A percentile compares a stretch with the other conserved stretches of the same genome.
These are phyloP conservation scores for Deilephila elpenor DNA, from an alignment of 2,888 invertebrate species.

Conservation along the genomic window DNA sequence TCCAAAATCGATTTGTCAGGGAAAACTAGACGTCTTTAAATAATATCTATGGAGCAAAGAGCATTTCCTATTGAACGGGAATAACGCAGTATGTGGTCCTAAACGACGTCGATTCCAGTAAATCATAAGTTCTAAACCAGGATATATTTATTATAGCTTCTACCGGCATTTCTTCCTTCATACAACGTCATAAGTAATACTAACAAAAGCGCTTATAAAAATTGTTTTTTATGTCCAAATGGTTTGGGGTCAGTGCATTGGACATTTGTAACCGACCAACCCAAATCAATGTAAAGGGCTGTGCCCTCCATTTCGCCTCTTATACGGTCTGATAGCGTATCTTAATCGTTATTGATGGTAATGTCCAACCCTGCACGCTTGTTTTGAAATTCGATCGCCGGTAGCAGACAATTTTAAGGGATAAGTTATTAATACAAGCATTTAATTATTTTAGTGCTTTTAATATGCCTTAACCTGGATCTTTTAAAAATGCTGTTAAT, in stretches of 20 bases:
- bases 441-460: background rate
- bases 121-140: slow-evolving; percentile 10
- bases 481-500: background rate
- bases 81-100: slow-evolving; percentile 18
- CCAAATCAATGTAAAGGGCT: slow-evolving; percentile 4
- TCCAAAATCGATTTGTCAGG: background rate
- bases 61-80: slow-evolving; percentile 15
- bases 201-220: background rate
- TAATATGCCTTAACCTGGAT: background rate
- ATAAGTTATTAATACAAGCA: background rate
- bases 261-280: slow-evolving; percentile 3
- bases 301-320: slow-evolving; percentile 9
- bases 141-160: background rate
- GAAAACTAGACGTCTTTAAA: background rate
- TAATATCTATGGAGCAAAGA: background rate
- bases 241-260: background rate
- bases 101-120: background rate
- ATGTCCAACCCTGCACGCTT: background rate
- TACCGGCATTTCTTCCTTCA: background rate
- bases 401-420: slow-evolving; percentile 3
- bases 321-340: background rate
- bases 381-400: background rate
- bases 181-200: background rate
- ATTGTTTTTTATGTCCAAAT: background rate
- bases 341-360: slow-evolving; percentile 24